Conservation (phyloP, 2,888 invertebrate genomes). For the Orthosia cruda region DNA sequence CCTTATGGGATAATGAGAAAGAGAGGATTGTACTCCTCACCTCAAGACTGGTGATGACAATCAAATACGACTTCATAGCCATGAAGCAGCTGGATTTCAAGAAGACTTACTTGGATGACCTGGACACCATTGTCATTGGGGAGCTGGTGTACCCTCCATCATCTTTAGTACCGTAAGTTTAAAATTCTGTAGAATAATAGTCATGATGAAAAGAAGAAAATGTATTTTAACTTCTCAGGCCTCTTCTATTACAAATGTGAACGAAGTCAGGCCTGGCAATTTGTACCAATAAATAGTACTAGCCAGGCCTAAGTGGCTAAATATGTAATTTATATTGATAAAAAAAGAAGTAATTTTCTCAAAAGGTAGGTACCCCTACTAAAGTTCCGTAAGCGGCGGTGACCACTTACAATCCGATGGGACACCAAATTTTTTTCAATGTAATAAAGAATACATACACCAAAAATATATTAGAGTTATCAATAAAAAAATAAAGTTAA, state of each 20-base stretch:
- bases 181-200: background rate
- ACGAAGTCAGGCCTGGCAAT: too few species aligned
- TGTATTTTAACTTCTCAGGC: background rate
- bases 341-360: too few species aligned
- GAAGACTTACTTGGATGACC: slow-evolving; percentile 93
- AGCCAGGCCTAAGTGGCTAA: too few species aligned
- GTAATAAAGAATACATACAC: background rate
- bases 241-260: too few species aligned
- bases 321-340: too few species aligned
- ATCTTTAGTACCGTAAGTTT: slow-evolving; percentile 96
- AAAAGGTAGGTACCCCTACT: background rate
- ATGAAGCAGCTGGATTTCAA: slow-evolving; percentile 94
- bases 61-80: slow-evolving; percentile 97
- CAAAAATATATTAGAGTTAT: background rate
- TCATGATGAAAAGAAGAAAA: background rate
- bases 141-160: slow-evolving; percentile 96
- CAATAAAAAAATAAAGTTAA: background rate
- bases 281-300: too few species aligned
- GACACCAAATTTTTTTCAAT: too few species aligned
- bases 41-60: slow-evolving; percentile 94
- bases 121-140: slow-evolving; percentile 95
- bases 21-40: slow-evolving; percentile 95
- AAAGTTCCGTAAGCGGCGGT: background rate
- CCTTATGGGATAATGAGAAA: slow-evolving; percentile 97
- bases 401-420: background rate